Evolutionary conservation across 2,888 invertebrate genomes (phyloP).

Genomic region (Nemotelus pantherinus): DNA sequence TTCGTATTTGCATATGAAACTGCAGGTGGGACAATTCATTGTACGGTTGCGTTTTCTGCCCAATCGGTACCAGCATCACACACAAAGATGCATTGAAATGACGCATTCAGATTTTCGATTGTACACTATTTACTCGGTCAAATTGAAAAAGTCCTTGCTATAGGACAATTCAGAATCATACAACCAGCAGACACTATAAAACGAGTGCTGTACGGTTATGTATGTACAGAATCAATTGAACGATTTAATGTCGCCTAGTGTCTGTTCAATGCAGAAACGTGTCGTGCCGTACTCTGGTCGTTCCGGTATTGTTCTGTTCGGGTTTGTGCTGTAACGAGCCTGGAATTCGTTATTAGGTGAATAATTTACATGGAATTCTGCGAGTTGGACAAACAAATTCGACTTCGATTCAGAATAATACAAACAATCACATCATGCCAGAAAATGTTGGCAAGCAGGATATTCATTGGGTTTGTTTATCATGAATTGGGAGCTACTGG

Average conservation of each 20-base stretch:
- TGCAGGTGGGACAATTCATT: background rate
- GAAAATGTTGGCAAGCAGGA: background rate
- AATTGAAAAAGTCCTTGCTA: slow-evolving; percentile 20
- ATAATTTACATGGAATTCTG: slow-evolving; percentile 41
- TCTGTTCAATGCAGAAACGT: background rate
- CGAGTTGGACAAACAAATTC: slow-evolving; percentile 44
- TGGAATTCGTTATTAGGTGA: slow-evolving; percentile 44
- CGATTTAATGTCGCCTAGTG: background rate
- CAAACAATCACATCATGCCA: slow-evolving; percentile 33
- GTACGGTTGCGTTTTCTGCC: background rate
- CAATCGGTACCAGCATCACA: background rate
- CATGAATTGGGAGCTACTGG: no score
- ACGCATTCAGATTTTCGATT: slow-evolving; percentile 36
- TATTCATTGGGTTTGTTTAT: no score
- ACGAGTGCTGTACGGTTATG: no score
- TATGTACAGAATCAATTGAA: no score
- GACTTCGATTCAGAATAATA: slow-evolving; percentile 41
- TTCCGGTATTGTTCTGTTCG: slow-evolving; percentile 14
- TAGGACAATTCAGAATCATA: background rate
- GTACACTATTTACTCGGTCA: slow-evolving; percentile 29
- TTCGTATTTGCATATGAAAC: slow-evolving; percentile 22
- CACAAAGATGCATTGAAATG: slow-evolving; percentile 26
- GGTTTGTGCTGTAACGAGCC: slow-evolving; percentile 24
- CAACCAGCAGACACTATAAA: background rate
- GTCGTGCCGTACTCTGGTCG: background rate